A percentile compares a stretch with the other conserved stretches of the same genome.
These are phyloP conservation scores for Sclerurus mexicanus DNA, from an alignment of 2,113 vertebrate species.

Conservation along the genomic window DNA sequence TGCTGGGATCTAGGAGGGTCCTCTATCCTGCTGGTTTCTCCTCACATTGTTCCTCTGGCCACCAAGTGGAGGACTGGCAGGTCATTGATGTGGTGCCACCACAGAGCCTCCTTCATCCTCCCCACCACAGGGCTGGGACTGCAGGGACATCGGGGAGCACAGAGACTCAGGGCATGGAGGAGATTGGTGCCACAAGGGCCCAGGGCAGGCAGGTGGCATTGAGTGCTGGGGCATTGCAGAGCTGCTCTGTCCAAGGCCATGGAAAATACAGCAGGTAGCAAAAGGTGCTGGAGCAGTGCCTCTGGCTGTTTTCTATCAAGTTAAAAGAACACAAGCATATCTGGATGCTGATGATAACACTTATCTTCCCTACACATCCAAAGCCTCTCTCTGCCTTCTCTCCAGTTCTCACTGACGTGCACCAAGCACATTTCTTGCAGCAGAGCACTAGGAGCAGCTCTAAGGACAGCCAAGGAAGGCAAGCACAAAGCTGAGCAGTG, in stretches of 20 bases:
- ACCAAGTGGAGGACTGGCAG: not conserved
- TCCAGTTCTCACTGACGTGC: not conserved
- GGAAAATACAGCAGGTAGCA: not conserved
- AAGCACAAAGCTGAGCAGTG: not conserved
- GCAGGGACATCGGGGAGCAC: not conserved
- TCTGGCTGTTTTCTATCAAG: not conserved
- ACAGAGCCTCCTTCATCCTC: not conserved
- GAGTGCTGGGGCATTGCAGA: not conserved
- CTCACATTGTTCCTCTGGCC: not conserved
- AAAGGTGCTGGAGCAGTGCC: not conserved
- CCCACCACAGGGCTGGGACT: not conserved
- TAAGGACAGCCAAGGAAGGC: not conserved
- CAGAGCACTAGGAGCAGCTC: not conserved
- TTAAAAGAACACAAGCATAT: not conserved
- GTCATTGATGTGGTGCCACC: not conserved
- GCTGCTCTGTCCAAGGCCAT: not conserved
- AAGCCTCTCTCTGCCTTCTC: not conserved
- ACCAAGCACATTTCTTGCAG: not conserved
- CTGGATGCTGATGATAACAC: not conserved
- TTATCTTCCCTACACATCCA: not conserved
- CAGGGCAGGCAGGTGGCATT: not conserved
- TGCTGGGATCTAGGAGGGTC: not conserved
- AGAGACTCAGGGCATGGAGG: accelerated
- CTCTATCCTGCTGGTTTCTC: not conserved
- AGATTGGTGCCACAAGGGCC: not conserved